phyloP scores from a whole-genome alignment of 1,140 invertebrate genomes.

The Drosophila trapezifrons region DNA sequence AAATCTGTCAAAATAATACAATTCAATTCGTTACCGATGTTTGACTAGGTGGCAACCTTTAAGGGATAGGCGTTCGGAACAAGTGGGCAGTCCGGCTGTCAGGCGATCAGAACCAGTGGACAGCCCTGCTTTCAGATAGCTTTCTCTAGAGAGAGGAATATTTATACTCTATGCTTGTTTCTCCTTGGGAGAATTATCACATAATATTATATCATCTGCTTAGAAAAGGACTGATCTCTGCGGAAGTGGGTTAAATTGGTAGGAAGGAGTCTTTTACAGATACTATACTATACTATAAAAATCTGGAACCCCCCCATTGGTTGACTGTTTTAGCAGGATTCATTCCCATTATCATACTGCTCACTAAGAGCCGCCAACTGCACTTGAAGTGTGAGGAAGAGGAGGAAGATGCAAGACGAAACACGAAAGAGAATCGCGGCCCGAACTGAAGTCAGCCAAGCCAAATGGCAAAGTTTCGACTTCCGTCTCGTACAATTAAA shows the following conservation, averaged over 20 bases:
- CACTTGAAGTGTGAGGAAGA: background rate
- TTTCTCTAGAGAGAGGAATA: no score
- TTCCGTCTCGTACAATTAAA: conserved; percentile 60
- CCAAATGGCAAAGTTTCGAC: conserved; percentile 46
- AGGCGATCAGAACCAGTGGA: no score
- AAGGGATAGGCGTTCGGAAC: no score
- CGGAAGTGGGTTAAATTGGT: background rate
- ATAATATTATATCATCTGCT: no score
- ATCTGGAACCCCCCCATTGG: no score
- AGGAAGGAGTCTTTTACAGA: background rate
- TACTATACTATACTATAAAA: no score
- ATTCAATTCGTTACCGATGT: no score
- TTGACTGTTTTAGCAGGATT: background rate
- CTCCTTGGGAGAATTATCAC: no score
- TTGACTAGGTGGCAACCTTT: no score
- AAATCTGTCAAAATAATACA: no score
- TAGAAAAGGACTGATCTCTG: background rate
- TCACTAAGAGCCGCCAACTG: background rate
- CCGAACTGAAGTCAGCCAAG: conserved; percentile 3
- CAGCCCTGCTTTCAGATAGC: no score
- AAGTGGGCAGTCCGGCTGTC: background rate
- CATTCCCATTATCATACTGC: background rate
- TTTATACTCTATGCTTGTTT: no score
- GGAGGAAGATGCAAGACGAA: background rate
- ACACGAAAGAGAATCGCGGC: background rate